A percentile compares a stretch with the other conserved stretches of the same genome.
phyloP scores from a whole-genome alignment of 1,140 invertebrate species.

The Macrobrachium rosenbergii region DNA sequence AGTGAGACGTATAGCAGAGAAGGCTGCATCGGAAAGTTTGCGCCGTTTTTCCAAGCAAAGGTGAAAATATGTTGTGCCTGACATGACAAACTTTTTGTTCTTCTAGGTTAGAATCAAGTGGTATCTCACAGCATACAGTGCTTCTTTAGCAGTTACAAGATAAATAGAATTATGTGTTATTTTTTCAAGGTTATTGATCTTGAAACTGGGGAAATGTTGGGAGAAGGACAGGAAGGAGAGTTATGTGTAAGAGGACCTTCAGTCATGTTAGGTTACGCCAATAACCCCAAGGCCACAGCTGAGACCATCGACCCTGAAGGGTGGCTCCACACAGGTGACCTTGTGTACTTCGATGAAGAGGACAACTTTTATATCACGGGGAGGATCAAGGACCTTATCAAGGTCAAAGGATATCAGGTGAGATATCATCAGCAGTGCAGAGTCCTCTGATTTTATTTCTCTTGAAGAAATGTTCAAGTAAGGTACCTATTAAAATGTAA shows the following conservation, averaged over 20 bases:
- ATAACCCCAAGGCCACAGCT: slow-evolving; percentile 70
- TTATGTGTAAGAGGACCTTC: slow-evolving; percentile 78
- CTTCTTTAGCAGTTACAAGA: background rate
- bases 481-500: no score
- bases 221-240: slow-evolving; percentile 77
- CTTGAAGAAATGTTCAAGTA: no score
- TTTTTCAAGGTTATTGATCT: slow-evolving; percentile 71
- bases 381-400: slow-evolving; percentile 65
- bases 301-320: slow-evolving; percentile 70
- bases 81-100: background rate
- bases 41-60: no score
- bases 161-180: background rate
- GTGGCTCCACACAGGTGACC: slow-evolving; percentile 73
- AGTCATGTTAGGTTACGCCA: slow-evolving; percentile 70
- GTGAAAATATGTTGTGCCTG: no score
- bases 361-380: slow-evolving; percentile 65
- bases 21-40: no score
- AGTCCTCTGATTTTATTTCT: background rate
- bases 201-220: slow-evolving; percentile 76
- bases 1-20: no score
- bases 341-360: slow-evolving; percentile 68
- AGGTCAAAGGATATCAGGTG: slow-evolving; percentile 53
- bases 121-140: background rate
- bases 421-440: background rate
- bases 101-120: background rate